phyloP scores from a whole-genome alignment of 2,888 invertebrate species.

The Nomada flava region DNA sequence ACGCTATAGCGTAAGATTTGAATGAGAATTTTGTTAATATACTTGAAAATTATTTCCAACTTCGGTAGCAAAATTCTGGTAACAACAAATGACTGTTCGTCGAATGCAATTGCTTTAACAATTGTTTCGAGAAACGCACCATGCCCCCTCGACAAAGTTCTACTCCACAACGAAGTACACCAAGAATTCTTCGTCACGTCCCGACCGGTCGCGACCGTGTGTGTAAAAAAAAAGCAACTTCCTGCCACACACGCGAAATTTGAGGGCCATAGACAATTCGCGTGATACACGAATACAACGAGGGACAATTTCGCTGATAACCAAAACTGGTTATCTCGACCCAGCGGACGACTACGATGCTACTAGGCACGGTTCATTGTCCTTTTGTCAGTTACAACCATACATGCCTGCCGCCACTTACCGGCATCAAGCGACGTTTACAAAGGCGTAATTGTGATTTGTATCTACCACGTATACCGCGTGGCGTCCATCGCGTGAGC shows the following conservation, averaged over 20 bases:
- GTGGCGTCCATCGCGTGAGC: slow-evolving; percentile 36
- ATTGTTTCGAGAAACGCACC: too few species aligned
- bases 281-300: slow-evolving; percentile 16
- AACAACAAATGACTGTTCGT: too few species aligned
- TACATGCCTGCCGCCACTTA: slow-evolving; percentile 48
- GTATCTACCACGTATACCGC: slow-evolving; percentile 50
- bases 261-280: slow-evolving; percentile 8
- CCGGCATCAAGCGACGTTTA: slow-evolving; percentile 49
- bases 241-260: background rate
- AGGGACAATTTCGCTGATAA: slow-evolving; percentile 57
- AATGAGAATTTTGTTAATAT: too few species aligned
- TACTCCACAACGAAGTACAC: too few species aligned
- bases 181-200: too few species aligned
- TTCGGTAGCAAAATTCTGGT: too few species aligned
- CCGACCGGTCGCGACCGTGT: background rate
- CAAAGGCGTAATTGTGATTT: slow-evolving; percentile 61
- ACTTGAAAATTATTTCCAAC: too few species aligned
- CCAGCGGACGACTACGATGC: slow-evolving; percentile 41
- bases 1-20: too few species aligned
- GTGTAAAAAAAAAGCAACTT: background rate
- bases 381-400: slow-evolving; percentile 67
- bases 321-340: slow-evolving; percentile 72
- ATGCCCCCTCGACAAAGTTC: too few species aligned
- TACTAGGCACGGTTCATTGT: slow-evolving; percentile 68
- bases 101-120: too few species aligned